Percentiles rank a stretch among this genome's conserved stretches.
Evolutionary conservation across 2,888 invertebrate genomes (phyloP).

Genomic region (Matsumyia berberina): DNA sequence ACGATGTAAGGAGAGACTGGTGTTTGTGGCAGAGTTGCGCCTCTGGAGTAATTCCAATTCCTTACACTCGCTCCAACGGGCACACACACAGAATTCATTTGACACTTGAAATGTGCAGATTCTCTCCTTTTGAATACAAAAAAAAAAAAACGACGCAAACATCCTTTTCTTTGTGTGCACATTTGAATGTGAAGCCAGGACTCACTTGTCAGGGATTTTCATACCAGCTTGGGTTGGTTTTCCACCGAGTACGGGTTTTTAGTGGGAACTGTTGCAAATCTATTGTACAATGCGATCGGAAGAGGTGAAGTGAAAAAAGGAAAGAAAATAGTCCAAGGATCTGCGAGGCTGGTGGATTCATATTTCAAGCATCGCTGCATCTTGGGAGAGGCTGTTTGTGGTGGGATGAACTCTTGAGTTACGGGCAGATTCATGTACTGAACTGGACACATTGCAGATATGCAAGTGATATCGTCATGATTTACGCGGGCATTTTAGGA

Average conservation of each 20-base stretch:
- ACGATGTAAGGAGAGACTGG: not conserved
- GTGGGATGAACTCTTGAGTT: not conserved
- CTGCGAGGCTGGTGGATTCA: not conserved
- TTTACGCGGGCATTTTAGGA: constrained; percentile 6
- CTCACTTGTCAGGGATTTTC: constrained; percentile 30
- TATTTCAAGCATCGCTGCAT: not conserved
- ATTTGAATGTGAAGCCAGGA: constrained; percentile 9
- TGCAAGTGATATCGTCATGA: constrained; percentile 39
- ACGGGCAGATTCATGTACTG: not conserved
- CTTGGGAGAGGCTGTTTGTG: not conserved
- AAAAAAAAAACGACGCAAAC: constrained; percentile 3
- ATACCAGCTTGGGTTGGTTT: not conserved
- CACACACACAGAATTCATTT: constrained; percentile 47
- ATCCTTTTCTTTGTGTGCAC: constrained; percentile 1
- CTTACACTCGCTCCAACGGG: constrained; percentile 11
- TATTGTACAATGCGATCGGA: constrained; percentile 5
- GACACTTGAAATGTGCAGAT: constrained; percentile 63
- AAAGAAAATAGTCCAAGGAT: too few relatives aligned
- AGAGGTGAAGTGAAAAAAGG: constrained; percentile 2
- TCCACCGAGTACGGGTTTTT: not conserved
- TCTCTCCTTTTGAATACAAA: constrained; percentile 38
- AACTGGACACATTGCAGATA: not conserved
- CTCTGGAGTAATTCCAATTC: constrained; percentile 18
- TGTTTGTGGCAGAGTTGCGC: constrained; percentile 7
- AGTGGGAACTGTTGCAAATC: not conserved